Evolutionary conservation across 1,140 invertebrate species (phyloP), one percentile per base, ranked within the genome.

Genomic region (Sinonovacula constricta): DNA sequence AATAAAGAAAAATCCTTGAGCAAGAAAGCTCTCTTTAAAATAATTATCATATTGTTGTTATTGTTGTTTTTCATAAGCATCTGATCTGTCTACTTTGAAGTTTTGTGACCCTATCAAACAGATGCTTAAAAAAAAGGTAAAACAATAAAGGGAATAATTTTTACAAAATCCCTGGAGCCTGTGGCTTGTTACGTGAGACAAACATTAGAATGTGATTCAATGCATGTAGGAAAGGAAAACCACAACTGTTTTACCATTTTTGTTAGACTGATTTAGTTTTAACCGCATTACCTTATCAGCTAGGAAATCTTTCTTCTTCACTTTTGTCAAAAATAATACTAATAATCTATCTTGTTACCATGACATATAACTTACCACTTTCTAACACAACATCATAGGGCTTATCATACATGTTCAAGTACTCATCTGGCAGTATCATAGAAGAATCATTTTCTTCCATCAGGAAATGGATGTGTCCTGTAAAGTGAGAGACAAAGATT

Each of bases 341-440:
- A 63, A 56, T 57, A 39, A 10, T 33, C 28, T 26, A 18, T 65
- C 28, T 51, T 15, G 49, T 59, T 3, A 34, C n/a, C 45, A 31
- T 1, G 53, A 53, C 10, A 24, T 26, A 36, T 28, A 10, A 79
- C 74, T 82, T 70, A 89, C 88, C 88, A 82, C 84, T 86, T 33
- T 88, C 86, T 28, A 88, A 67, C 22, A 69, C 79, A 45, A 84
- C 72, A 74, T 89, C 87, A 80, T 85, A 87, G 14, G 88, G 88
- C 45, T 85, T 81, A 36, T 84, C 74, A 67, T 87, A 85, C 39
- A 85, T 79, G 34, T 80, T 60, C 24, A 89, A 56, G 53, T 78
- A 78, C 53, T 78, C 75, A 26, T 78, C 67, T 14, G 75, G 75
- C 31, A 63, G 18, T 0, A 69, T 63, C 75, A 78, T 78, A 3